A percentile compares a stretch with the other conserved stretches of the same genome.
phyloP scores from a whole-genome alignment of 2,888 invertebrate genomes.

The Seladonia tumulorum region DNA sequence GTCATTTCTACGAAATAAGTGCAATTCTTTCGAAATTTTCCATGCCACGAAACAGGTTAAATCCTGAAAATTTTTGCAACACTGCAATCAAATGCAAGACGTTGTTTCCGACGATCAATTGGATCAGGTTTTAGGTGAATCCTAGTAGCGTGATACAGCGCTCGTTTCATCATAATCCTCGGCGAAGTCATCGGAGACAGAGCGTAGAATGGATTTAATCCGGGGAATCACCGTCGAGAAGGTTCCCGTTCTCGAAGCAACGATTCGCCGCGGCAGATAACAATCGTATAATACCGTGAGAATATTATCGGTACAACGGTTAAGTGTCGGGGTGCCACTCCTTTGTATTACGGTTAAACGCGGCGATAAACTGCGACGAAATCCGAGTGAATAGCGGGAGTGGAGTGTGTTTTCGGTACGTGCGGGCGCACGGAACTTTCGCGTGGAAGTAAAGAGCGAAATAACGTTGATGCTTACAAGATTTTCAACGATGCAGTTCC shows the following conservation, averaged over 20 bases:
- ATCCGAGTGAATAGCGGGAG: conserved; percentile 5
- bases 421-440: background rate
- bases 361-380: conserved; percentile 19
- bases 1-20: too few relatives aligned
- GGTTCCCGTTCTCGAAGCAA: background rate
- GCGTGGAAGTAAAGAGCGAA: background rate
- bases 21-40: too few relatives aligned
- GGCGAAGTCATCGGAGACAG: background rate
- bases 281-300: background rate
- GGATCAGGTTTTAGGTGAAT: background rate
- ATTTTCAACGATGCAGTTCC: conserved; percentile 26
- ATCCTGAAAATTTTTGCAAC: too few relatives aligned
- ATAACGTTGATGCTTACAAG: conserved; percentile 28
- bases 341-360: conserved; percentile 30
- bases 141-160: too few relatives aligned
- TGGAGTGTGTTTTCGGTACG: conserved; percentile 12
- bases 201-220: background rate
- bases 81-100: too few relatives aligned
- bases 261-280: background rate
- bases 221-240: background rate
- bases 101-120: background rate
- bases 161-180: too few relatives aligned
- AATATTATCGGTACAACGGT: conserved; percentile 1
- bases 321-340: conserved; percentile 5
- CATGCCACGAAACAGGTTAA: too few relatives aligned